These are phyloP conservation scores for Otolemur crassicaudatus DNA, from an alignment of 2,797 vertebrate species.

Conservation along the genomic window DNA sequence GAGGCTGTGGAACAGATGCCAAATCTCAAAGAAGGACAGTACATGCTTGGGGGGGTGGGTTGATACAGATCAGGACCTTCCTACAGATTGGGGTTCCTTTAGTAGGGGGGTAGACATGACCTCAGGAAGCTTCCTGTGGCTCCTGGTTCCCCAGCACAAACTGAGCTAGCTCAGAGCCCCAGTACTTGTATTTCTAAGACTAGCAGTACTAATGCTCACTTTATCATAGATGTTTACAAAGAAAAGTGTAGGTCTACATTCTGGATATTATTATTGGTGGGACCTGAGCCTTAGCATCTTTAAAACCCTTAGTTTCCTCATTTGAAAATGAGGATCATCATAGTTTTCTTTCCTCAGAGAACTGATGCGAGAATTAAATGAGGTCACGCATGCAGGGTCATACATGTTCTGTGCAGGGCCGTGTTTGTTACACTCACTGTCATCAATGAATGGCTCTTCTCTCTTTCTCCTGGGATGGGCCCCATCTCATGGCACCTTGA, in stretches of 20 bases:
- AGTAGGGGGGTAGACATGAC: not conserved
- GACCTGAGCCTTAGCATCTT: not conserved
- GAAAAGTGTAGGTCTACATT: not conserved
- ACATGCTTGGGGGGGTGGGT: too few relatives aligned
- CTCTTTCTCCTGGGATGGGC: not conserved
- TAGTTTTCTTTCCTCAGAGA: not conserved
- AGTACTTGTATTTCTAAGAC: not conserved
- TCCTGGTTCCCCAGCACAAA: not conserved
- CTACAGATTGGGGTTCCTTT: not conserved
- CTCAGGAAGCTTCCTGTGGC: not conserved
- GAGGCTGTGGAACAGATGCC: not conserved
- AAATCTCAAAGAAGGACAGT: not conserved
- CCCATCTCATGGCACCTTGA: not conserved
- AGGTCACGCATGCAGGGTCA: not conserved
- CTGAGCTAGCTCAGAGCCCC: not conserved
- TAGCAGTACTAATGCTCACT: not conserved
- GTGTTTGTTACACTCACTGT: not conserved
- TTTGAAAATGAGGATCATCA: not conserved
- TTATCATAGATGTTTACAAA: not conserved
- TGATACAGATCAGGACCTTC: not conserved
- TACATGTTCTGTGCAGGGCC: accelerated
- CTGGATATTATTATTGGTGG: not conserved
- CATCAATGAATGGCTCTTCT: not conserved
- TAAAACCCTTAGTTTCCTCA: not conserved
- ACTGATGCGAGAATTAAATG: not conserved